Evolutionary conservation across 2,888 invertebrate genomes (phyloP), one percentile per base, ranked within the genome.

Genomic region (Melanargia galathea): DNA sequence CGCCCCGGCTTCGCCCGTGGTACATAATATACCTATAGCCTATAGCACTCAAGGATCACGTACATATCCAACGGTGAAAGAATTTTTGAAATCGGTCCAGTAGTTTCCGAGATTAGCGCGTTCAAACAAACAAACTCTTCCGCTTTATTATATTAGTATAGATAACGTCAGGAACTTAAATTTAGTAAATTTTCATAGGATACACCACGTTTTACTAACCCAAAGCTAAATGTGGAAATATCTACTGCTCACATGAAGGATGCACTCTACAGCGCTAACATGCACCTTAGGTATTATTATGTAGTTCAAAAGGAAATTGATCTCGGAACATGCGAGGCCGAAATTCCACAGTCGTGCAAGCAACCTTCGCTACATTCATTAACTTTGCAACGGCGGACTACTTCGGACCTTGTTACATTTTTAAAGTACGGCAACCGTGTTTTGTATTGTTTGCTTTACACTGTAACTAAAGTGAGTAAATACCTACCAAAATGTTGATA

Each of bases 271-370:
- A n/a, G n/a, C 24, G 2, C 2, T 45, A 20, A 11, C 10, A 22
- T 46, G 45, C 20, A 46, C 20, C 4, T 20, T 18, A 45, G 16
- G 35, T 38, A 33, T 30, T 6, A 11, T 33, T 54, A 33, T 48
- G 16, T 40, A 33, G 24, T 30, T 51, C 46, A 57, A 57, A 64
- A 38, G 46, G 13, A 52, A 35, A 54, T 58, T 52, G 46, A 33
- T 58, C 35, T 43, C 30, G 35, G 26, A 49, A 6, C 48, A 48
- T 55, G 49, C 48, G 65, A 65, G 55, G 65, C 45, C 55, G 22
- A 54, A 69, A 68, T 51, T 45, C 64, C 65, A 64, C n/a, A n/a
- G n/a, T n/a, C n/a, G n/a, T n/a, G 33, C 20, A 40, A 16, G 55
- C 43, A 43, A 55, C 55, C 40, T 55, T 55, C 51, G 6, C 20